Evolutionary conservation across 2,113 vertebrate species (phyloP).

Genomic region (Lophochroa leadbeateri): DNA sequence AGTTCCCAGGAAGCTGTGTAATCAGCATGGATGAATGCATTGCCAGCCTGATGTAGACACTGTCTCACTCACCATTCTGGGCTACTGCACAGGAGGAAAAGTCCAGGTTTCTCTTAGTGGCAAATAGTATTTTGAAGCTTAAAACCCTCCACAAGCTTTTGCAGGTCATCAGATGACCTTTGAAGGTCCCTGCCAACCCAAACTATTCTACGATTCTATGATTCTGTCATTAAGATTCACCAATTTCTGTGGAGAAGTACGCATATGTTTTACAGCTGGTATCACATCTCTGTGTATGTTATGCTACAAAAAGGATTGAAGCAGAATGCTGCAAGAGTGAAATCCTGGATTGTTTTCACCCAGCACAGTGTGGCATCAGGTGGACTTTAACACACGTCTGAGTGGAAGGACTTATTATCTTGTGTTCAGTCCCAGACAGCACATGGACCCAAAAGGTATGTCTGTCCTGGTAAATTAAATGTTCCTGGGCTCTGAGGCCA

Average conservation of each 20-base stretch:
- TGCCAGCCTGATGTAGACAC: too few relatives aligned
- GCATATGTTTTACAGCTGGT: not conserved
- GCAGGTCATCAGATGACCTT: not conserved
- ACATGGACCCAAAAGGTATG: not conserved
- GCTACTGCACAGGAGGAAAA: not conserved
- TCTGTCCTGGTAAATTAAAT: not conserved
- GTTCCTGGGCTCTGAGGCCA: not conserved
- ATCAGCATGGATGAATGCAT: fast-evolving
- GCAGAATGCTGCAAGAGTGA: not conserved
- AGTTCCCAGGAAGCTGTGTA: not conserved
- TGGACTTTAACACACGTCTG: not conserved
- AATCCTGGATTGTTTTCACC: not conserved
- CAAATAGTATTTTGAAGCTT: not conserved
- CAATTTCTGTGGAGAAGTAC: fast-evolving
- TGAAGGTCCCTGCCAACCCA: not conserved
- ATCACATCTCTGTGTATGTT: not conserved
- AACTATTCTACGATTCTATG: not conserved
- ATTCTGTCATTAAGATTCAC: not conserved
- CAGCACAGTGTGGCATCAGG: not conserved
- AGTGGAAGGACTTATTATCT: not conserved
- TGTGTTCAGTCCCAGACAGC: not conserved
- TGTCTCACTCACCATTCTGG: fast-evolving
- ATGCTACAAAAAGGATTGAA: not conserved
- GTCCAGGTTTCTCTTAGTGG: not conserved
- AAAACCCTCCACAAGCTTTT: not conserved